phyloP scores from a whole-genome alignment of 2,797 vertebrate genomes.

The Girardinus metallicus region DNA sequence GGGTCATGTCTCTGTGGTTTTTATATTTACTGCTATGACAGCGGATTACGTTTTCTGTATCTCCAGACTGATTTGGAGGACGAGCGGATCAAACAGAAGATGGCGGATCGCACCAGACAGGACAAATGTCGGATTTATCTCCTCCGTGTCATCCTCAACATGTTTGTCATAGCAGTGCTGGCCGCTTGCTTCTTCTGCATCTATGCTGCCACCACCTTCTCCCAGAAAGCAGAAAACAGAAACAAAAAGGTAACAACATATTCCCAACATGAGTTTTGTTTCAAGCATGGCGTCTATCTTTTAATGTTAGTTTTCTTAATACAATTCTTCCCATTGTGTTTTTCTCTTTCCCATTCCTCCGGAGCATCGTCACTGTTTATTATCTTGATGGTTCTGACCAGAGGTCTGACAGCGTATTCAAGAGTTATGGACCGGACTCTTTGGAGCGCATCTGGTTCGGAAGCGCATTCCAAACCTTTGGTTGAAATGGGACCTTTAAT shows the following conservation, averaged over 20 bases:
- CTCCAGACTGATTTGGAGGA: conserved; percentile 91
- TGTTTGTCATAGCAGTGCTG: conserved; percentile 87
- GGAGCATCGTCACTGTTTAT: neutral
- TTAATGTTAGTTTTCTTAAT: neutral
- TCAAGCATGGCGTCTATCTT: neutral
- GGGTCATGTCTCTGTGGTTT: neutral
- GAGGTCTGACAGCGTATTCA: no score
- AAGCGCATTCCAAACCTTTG: no score
- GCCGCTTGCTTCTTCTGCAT: conserved; percentile 91
- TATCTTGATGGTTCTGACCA: neutral
- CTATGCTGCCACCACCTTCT: conserved; percentile 88
- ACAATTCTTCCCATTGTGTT: neutral
- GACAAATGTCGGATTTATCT: conserved; percentile 88
- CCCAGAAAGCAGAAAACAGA: conserved; percentile 79
- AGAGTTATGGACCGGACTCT: no score
- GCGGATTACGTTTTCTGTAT: neutral
- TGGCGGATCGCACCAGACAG: conserved; percentile 83
- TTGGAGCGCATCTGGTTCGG: no score
- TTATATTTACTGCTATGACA: neutral
- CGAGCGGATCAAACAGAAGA: conserved; percentile 90
- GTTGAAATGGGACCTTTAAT: no score
- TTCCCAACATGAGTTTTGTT: neutral
- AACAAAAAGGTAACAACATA: conserved; percentile 50
- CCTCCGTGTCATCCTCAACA: conserved; percentile 87
- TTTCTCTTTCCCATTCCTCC: neutral